Evolutionary conservation across 2,113 vertebrate genomes (phyloP).

Genomic region (Cynopterus brachyotis): DNA sequence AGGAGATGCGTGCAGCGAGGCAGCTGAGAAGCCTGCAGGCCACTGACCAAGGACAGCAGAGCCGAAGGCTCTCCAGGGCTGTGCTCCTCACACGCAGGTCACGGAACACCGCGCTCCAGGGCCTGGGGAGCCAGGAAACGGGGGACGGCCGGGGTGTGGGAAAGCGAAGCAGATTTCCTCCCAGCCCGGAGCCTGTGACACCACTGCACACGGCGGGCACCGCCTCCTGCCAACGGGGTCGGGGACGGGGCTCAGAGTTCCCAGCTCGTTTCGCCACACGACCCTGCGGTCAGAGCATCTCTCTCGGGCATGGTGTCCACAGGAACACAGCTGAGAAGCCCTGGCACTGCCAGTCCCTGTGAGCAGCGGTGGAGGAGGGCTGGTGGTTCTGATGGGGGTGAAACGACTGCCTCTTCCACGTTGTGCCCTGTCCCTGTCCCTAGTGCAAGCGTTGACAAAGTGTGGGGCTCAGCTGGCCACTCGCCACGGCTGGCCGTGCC

Average conservation of each 20-base stretch:
- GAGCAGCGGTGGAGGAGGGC: too few relatives aligned
- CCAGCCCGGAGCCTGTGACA: not conserved
- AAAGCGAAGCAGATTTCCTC: not conserved
- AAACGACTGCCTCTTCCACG: not conserved
- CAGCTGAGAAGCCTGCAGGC: not conserved
- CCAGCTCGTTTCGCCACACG: not conserved
- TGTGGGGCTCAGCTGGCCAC: not conserved
- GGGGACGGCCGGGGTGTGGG: not conserved
- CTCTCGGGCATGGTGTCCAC: not conserved
- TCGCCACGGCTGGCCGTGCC: too few relatives aligned
- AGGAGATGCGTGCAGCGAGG: not conserved
- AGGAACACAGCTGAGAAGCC: not conserved
- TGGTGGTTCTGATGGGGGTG: not conserved
- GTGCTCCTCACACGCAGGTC: not conserved
- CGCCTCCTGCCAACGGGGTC: not conserved
- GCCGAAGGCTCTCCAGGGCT: not conserved
- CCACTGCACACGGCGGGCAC: not conserved
- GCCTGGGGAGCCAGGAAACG: not conserved
- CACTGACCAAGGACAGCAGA: not conserved
- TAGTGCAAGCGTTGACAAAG: not conserved
- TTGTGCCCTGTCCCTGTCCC: not conserved
- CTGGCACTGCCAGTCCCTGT: not conserved
- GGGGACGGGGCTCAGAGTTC: not conserved
- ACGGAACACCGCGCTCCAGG: not conserved
- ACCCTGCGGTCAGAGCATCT: not conserved